Conservation (phyloP, 2,888 invertebrate genomes). For the Ecdyonurus torrentis region DNA sequence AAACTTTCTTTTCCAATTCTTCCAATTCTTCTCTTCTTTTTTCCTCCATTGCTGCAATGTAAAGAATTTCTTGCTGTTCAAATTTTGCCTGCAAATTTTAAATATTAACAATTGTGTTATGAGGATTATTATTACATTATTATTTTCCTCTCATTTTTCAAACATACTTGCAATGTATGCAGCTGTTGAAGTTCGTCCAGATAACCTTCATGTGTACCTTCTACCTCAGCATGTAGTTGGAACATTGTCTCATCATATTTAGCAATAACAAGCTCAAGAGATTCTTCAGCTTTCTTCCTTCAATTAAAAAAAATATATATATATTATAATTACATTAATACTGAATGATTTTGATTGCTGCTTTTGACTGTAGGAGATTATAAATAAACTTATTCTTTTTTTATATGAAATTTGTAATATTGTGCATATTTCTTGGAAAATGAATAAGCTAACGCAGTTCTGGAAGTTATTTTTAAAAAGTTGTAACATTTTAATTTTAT, state of each 20-base stretch:
- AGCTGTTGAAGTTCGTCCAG: neutral
- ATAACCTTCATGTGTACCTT: neutral
- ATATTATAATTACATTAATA: neutral
- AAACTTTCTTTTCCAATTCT: neutral
- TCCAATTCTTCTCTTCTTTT: neutral
- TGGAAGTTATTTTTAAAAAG: no score
- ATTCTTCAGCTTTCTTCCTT: neutral
- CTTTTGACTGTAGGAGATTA: neutral
- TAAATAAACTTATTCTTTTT: no score
- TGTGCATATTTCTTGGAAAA: no score
- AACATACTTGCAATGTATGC: neutral
- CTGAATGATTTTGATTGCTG: no score
- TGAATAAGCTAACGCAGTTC: no score
- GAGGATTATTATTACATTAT: no score
- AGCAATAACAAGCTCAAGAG: neutral
- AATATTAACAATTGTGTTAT: neutral
- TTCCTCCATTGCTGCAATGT: neutral
- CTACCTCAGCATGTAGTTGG: neutral
- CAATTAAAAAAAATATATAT: neutral
- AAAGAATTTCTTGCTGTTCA: neutral
- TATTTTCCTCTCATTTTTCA: neutral
- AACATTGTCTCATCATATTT: neutral
- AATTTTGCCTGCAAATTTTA: neutral
- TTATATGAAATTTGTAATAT: no score
- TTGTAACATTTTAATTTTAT: no score